Evolutionary conservation across 2,797 vertebrate genomes (phyloP).

Genomic region (Ambastaia sidthimunki): DNA sequence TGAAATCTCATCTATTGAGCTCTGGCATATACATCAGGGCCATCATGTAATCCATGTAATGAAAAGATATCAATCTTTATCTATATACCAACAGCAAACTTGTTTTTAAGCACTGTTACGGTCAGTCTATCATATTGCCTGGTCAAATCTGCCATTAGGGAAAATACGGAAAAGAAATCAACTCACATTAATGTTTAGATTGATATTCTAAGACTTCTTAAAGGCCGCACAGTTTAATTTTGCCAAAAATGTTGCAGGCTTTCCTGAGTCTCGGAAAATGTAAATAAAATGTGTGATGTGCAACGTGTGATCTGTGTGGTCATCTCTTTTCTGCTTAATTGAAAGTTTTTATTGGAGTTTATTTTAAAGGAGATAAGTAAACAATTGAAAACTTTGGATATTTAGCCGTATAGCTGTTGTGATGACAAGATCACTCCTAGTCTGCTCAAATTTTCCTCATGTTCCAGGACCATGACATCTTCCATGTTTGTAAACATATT

Average conservation of each 20-base stretch:
- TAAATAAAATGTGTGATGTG: background rate
- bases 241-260: background rate
- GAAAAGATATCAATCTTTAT: background rate
- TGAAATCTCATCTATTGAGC: background rate
- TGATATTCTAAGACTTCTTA: too few species aligned
- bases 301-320: background rate
- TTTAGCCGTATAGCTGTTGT: background rate
- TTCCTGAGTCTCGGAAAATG: background rate
- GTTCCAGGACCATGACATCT: background rate
- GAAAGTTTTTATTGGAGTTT: conserved; percentile 3
- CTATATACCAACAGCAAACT: background rate
- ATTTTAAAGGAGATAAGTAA: background rate
- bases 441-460: background rate
- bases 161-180: background rate
- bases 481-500: conserved; percentile 39
- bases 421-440: conserved; percentile 18
- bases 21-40: background rate
- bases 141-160: background rate
- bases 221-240: too few species aligned
- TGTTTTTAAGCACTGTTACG: too few species aligned
- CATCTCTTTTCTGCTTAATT: conserved; percentile 13
- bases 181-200: background rate
- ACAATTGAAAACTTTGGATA: conserved; percentile 7
- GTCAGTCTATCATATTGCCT: too few species aligned
- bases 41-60: background rate